These are phyloP conservation scores for Alfaro cultratus DNA, from an alignment of 2,797 vertebrate species.

Conservation along the genomic window DNA sequence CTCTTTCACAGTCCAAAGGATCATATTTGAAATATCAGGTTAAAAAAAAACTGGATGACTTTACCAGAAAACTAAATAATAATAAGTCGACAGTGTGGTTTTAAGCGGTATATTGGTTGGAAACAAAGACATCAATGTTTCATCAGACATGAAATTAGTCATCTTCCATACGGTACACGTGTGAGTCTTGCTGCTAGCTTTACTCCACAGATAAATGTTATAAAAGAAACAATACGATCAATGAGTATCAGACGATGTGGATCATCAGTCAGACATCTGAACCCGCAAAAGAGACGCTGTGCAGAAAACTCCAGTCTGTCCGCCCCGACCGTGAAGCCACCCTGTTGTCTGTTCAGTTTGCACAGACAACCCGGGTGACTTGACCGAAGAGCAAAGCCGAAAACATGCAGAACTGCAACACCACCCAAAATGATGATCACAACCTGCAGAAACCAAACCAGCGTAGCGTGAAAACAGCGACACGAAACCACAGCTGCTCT, in stretches of 20 bases:
- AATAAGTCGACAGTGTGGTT: background rate
- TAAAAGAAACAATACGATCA: background rate
- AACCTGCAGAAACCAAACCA: conserved; percentile 7
- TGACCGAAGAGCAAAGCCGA: background rate
- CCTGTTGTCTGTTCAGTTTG: background rate
- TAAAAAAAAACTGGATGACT: background rate
- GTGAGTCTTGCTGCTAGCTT: background rate
- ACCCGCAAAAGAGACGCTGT: background rate
- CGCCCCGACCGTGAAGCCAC: background rate
- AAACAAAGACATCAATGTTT: background rate
- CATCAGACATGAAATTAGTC: background rate
- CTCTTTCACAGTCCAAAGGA: background rate
- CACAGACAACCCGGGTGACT: background rate
- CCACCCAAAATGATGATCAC: background rate
- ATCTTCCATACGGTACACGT: background rate
- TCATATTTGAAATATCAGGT: background rate
- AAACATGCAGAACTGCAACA: background rate
- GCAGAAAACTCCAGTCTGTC: background rate
- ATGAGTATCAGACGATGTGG: background rate
- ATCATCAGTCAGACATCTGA: background rate
- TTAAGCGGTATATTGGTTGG: background rate
- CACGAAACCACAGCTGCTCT: conserved; percentile 26
- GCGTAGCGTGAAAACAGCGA: background rate
- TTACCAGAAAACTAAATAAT: background rate
- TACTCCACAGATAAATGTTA: background rate